Evolutionary conservation across 2,797 vertebrate species (phyloP).

Genomic region (Enteromius thamalakanensis): DNA sequence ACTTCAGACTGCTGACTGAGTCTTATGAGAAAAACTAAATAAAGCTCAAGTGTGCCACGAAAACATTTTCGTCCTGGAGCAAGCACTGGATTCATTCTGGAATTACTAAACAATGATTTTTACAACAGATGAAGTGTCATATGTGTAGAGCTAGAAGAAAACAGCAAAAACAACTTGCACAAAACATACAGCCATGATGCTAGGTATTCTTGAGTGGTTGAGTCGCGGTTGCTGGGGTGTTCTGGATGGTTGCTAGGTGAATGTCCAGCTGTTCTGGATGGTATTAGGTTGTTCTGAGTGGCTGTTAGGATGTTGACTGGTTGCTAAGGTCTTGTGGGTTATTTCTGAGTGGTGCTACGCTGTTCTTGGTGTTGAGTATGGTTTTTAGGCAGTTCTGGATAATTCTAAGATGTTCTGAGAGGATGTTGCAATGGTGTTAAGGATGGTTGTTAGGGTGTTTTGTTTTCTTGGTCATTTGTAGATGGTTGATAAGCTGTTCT

Average conservation of each 20-base stretch:
- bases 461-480: neutral
- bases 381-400: no score
- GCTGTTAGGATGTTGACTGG: neutral
- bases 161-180: neutral
- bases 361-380: neutral
- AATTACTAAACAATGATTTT: neutral
- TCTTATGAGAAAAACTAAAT: conserved; percentile 17
- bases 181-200: neutral
- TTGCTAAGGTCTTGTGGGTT: neutral
- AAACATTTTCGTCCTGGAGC: neutral
- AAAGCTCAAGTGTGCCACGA: conserved; percentile 19
- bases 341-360: neutral
- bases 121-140: neutral
- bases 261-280: neutral
- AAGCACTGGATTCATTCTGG: neutral
- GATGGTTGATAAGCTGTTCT: neutral
- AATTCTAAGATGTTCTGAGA: neutral
- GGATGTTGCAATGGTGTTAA: neutral
- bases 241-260: neutral
- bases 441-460: neutral
- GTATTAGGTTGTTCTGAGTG: no score
- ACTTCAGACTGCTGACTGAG: conserved; percentile 3
- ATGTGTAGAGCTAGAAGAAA: neutral
- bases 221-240: neutral
- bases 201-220: neutral